These are phyloP conservation scores for Epizoanthus ramosus DNA, from an alignment of 92 coral and sea anemone genomes.

Conservation along the genomic window DNA sequence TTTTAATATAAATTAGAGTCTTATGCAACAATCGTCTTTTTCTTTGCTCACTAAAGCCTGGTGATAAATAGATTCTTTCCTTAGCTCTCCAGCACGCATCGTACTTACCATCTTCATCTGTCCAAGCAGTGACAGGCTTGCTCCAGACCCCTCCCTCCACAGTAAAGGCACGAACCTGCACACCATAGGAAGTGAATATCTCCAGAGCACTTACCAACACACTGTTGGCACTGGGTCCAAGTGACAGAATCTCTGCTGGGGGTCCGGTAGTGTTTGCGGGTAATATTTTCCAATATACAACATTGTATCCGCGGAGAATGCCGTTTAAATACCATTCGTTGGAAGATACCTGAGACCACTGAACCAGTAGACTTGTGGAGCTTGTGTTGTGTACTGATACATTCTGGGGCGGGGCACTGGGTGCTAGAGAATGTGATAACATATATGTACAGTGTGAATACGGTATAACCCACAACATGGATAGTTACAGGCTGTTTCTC, in stretches of 20 bases:
- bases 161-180: constrained; percentile 19
- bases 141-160: constrained; percentile 38
- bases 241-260: neutral
- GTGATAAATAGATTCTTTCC: no score
- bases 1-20: no score
- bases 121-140: constrained; percentile 20
- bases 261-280: neutral
- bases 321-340: constrained; percentile 23
- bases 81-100: no score
- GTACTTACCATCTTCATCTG: constrained; percentile 20
- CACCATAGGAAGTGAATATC: constrained; percentile 23
- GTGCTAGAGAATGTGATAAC: neutral
- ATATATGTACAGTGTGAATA: no score
- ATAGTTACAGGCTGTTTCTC: no score
- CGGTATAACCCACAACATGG: no score
- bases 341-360: constrained; percentile 20
- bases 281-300: constrained; percentile 6
- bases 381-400: constrained; percentile 22
- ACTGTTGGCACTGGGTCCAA: neutral
- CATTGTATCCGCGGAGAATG: constrained; percentile 30
- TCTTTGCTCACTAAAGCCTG: no score
- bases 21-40: no score
- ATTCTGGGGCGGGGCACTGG: constrained; percentile 20
- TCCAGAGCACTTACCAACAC: neutral
- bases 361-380: constrained; percentile 32